A percentile compares a stretch with the other conserved stretches of the same genome.
Evolutionary conservation across 2,113 vertebrate species (phyloP).

Genomic region (Dicerorhinus sumatrensis): DNA sequence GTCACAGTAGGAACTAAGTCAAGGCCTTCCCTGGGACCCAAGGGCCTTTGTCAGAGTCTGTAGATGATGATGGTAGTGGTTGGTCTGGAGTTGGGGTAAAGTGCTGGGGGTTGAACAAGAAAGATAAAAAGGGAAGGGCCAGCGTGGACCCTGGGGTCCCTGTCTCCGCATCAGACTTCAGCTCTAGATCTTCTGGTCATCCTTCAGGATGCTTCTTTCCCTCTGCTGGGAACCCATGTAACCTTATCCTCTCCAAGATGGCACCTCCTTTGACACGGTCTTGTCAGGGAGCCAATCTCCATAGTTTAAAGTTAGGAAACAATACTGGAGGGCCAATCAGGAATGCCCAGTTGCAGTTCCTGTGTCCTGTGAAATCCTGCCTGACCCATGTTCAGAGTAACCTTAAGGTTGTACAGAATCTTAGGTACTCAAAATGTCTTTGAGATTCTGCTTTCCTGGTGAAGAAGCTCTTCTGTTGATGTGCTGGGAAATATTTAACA

Average conservation of each 20-base stretch:
- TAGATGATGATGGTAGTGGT: neutral
- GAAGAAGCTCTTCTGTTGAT: neutral
- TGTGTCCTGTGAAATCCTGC: neutral
- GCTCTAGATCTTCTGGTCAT: neutral
- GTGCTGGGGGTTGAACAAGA: neutral
- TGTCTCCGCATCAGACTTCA: neutral
- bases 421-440: neutral
- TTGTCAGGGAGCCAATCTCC: neutral
- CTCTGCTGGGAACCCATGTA: neutral
- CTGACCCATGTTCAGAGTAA: neutral
- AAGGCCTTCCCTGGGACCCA: neutral
- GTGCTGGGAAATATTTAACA: neutral
- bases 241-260: neutral
- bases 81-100: neutral
- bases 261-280: neutral
- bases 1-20: neutral
- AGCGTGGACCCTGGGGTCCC: fast-evolving
- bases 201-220: neutral
- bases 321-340: neutral
- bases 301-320: neutral
- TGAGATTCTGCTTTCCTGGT: neutral
- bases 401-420: neutral
- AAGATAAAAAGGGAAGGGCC: neutral
- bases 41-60: neutral
- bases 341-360: neutral